Base-by-base conservation (phyloP, 2,888 invertebrate species). In the Macaria notata region DNA sequence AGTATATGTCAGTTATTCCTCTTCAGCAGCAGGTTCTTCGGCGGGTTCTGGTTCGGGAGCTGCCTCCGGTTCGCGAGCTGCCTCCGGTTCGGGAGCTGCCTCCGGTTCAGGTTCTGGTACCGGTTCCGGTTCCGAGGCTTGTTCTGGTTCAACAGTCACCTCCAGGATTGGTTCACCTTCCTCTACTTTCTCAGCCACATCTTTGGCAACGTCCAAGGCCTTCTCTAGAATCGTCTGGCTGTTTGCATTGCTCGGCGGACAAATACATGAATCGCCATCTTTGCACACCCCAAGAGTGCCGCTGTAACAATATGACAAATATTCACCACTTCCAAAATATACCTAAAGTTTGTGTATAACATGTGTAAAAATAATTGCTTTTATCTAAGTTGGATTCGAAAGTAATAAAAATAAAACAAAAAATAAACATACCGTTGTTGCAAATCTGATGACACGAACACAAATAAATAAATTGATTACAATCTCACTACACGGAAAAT, bases 41-140 rank as follows among this genome's bases (percentile, higher is more conserved):
- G 5, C 52, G 41, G 31, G 49, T 57, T 74, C 70, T 5, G 78
- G 63, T 65, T 71, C 69, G 9, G 62, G 19, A 9, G 7, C 49
- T 1, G 72, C 66, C 62, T 71, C 66, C 6, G 69, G 63, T 55
- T 61, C 61, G 38, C 68, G 60, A 59, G 0, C 62, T 82, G 61
- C 29, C 9, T 49, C 59, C 9, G 64, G 59, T 57, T 74, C 70
- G 6, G 78, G 63, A 65, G 71, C 69, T 9, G 62, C 19, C n/a
- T 9, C 49, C 1, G 72, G 67, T 63, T 71, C 66, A 7, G 69
- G 63, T 55, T 61, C 61, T 38, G 69, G 60, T 60, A 0, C 62
- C 82, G 61, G 31, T 29, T 49, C 59, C 9, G 64, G 59, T 44
- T 66, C 79, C 0, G 46, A 9, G 0, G 19, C 19, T 19, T 19